phyloP scores from a whole-genome alignment of 2,113 vertebrate genomes.

The Narcine bancroftii region DNA sequence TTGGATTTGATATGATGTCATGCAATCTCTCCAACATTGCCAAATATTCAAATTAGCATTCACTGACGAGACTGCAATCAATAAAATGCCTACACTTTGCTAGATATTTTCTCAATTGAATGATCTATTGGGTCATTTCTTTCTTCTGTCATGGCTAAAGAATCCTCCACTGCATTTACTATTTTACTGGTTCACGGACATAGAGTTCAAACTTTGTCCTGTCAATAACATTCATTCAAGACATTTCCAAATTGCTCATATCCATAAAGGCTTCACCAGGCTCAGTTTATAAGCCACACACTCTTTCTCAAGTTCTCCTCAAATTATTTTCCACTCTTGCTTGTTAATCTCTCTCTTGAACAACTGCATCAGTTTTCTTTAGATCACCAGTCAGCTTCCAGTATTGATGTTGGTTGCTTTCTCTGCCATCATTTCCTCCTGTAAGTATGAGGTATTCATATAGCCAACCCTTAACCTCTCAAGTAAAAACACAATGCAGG shows the following conservation, averaged over 20 bases:
- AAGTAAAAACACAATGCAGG: too few species aligned
- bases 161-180: background rate
- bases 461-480: background rate
- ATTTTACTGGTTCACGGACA: background rate
- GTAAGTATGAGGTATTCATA: background rate
- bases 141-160: background rate
- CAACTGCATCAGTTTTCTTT: background rate
- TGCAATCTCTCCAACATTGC: background rate
- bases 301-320: background rate
- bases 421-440: background rate
- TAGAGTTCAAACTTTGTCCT: background rate
- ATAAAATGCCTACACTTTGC: background rate
- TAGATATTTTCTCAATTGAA: background rate
- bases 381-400: background rate
- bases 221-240: background rate
- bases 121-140: background rate
- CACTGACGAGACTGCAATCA: background rate
- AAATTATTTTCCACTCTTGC: background rate
- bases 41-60: background rate
- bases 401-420: background rate
- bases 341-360: background rate
- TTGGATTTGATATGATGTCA: background rate
- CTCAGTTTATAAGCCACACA: background rate
- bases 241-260: background rate
- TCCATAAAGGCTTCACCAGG: background rate